Percentiles rank a stretch among this genome's conserved stretches.
phyloP scores from a whole-genome alignment of 2,888 invertebrate species.

The Laothoe populi region DNA sequence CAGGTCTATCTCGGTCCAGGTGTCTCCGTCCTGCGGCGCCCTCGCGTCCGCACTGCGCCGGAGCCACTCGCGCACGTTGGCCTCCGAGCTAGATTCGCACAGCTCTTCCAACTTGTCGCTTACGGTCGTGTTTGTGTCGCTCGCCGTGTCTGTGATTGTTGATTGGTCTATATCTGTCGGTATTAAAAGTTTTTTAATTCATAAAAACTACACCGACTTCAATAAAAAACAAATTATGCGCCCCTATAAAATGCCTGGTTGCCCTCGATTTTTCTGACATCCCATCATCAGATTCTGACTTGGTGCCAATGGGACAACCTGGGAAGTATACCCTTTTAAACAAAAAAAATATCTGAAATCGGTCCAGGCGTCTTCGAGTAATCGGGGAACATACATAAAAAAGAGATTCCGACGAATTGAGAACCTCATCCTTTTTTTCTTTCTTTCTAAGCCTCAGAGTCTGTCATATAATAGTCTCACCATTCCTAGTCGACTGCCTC shows the following conservation, averaged over 20 bases:
- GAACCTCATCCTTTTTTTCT: too few relatives aligned
- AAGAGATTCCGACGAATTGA: too few relatives aligned
- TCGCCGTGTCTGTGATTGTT: conserved; percentile 69
- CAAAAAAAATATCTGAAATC: too few relatives aligned
- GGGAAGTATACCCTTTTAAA: too few relatives aligned
- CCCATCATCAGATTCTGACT: too few relatives aligned
- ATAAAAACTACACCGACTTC: not conserved
- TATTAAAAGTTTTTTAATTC: not conserved
- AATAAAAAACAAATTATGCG: too few relatives aligned
- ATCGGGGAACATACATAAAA: too few relatives aligned
- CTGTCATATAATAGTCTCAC: conserved; percentile 46
- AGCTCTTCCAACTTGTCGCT: conserved; percentile 69
- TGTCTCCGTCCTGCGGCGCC: conserved; percentile 70
- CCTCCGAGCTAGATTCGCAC: conserved; percentile 66
- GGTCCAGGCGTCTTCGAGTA: too few relatives aligned
- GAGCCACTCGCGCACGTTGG: conserved; percentile 73
- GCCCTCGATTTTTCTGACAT: too few relatives aligned
- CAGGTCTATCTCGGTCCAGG: conserved; percentile 90
- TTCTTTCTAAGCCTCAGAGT: too few relatives aligned
- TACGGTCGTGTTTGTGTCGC: conserved; percentile 63
- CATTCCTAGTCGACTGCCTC: conserved; percentile 69
- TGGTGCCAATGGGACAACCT: too few relatives aligned
- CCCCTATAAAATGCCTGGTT: too few relatives aligned
- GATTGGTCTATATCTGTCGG: conserved; percentile 64
- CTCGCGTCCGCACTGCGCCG: conserved; percentile 57